phyloP scores from a whole-genome alignment of 2,113 vertebrate species.

The Peromyscus maniculatus region DNA sequence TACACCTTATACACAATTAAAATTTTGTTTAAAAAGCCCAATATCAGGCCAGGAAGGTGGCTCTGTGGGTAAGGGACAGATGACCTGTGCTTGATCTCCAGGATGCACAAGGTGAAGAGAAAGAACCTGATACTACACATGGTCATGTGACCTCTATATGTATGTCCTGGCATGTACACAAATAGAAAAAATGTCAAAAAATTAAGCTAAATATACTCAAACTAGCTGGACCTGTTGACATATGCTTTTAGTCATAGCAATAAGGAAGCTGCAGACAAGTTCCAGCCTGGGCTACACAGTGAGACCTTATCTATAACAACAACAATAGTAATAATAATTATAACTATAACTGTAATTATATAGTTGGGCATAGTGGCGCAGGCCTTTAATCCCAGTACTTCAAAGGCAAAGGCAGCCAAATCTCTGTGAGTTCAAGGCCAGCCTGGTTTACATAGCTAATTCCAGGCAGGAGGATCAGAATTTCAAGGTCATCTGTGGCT shows the following conservation, averaged over 20 bases:
- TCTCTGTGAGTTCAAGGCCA: background rate
- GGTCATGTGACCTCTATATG: background rate
- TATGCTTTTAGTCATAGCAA: background rate
- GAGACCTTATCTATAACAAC: background rate
- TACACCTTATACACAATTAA: background rate
- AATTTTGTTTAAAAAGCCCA: background rate
- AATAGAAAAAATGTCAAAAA: background rate
- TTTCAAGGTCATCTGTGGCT: background rate
- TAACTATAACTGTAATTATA: background rate
- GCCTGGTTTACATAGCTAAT: background rate
- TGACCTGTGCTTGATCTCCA: background rate
- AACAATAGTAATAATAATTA: no score
- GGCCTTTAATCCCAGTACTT: background rate
- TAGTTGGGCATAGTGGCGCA: no score
- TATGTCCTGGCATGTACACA: background rate
- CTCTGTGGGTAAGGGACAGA: background rate
- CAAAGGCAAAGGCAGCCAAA: background rate
- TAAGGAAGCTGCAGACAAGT: background rate
- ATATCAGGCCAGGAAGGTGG: background rate
- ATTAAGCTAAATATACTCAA: background rate
- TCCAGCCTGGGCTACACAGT: background rate
- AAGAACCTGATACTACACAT: background rate
- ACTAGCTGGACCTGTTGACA: background rate
- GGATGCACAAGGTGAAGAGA: background rate
- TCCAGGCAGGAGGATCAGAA: background rate